Evolutionary conservation across 2,113 vertebrate genomes (phyloP), one percentile per base, ranked within the genome.

Genomic region (Chiloscyllium plagiosum): DNA sequence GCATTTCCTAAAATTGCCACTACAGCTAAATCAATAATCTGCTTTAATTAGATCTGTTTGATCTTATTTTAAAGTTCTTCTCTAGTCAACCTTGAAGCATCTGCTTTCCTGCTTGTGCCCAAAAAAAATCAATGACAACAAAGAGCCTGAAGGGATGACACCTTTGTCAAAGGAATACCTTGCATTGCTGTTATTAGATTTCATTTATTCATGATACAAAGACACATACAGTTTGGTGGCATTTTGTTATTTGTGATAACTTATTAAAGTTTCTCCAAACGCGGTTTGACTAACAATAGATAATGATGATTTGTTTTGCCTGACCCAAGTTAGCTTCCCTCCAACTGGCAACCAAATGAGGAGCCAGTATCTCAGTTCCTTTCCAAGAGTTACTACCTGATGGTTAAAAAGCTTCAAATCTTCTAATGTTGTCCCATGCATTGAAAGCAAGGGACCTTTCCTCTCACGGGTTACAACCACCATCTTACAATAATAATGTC

Each of bases 11-110:
- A 69, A 50, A 24, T 72, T 70, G 93, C 93, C 42, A 70, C 42
- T 15, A 92, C 17, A 72, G 69, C 68, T 24, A 95, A 95, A 95
- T 95, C 68, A 72, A 95, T 95, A 72, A 26, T 7, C n/a, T 95
- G 20, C 24, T 72, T 70, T 70, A 72, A 95, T 95, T 95, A 72
- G 68, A 72, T 95, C 68, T 13, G 29, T 95, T 26, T 95, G 92
- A 42, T 94, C 24, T 3, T 50, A 68, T 68, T 95, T 95, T 50
- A 29, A 20, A 95, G 24, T 29, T 47, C 22, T 50, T 72, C 68
- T 50, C 66, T 65, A 50, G 68, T 29, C 65, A 61, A 19, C 69
- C 42, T 72, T 72, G 69, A 95, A 50, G 93, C n/a, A 70, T 68
- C 65, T 69, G n/a, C 8, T 42, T 42, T 95, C 42, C 13, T 72